Conservation (phyloP, 2,113 vertebrate genomes). For the Chaetura pelagica region DNA sequence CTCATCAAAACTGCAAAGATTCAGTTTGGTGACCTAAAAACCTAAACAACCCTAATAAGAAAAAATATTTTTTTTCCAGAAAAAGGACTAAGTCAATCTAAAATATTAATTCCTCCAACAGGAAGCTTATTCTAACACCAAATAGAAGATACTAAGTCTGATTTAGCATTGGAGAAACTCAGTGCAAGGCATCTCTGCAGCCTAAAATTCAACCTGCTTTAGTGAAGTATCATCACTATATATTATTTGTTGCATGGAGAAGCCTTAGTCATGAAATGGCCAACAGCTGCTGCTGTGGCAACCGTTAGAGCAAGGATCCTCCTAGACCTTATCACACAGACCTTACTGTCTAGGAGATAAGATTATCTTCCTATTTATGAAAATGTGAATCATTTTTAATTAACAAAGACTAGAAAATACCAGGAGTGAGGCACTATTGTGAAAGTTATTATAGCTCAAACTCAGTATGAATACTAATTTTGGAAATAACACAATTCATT, state of each 20-base stretch:
- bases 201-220: neutral
- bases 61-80: neutral
- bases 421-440: neutral
- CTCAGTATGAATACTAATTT: accelerated
- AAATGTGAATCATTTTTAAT: neutral
- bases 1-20: neutral
- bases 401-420: neutral
- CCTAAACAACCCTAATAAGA: neutral
- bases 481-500: neutral
- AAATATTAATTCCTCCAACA: neutral
- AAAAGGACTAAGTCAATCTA: neutral
- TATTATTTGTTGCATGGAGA: neutral
- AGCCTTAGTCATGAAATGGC: neutral
- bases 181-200: neutral
- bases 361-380: neutral
- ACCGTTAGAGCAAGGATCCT: neutral
- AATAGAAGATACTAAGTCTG: neutral
- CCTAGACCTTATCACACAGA: neutral
- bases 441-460: neutral
- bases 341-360: neutral
- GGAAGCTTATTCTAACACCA: neutral
- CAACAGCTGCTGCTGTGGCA: neutral
- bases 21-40: neutral
- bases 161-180: neutral
- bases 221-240: neutral